Percentiles rank a stretch among this genome's conserved stretches.
phyloP scores from a whole-genome alignment of 2,888 invertebrate species.

The Oxycera nigricornis region DNA sequence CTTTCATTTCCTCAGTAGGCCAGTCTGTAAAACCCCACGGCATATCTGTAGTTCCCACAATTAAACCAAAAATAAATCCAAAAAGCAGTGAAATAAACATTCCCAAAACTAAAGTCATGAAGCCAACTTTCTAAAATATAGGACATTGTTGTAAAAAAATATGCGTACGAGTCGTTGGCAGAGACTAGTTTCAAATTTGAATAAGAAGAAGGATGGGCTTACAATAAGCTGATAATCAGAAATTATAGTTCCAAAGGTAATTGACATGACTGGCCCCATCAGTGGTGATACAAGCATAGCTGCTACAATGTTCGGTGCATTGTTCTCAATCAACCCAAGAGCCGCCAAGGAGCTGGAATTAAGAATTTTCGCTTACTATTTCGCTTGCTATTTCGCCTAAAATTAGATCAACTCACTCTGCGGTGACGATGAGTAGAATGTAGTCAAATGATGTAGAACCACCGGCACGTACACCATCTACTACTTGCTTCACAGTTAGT shows the following conservation, averaged over 20 bases:
- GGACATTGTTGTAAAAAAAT: slow-evolving; percentile 9
- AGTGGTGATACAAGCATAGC: slow-evolving; percentile 80
- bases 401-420: slow-evolving; percentile 70
- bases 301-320: slow-evolving; percentile 80
- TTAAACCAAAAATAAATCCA: slow-evolving; percentile 81
- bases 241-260: slow-evolving; percentile 83
- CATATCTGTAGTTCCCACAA: slow-evolving; percentile 75
- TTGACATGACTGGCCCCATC: slow-evolving; percentile 88
- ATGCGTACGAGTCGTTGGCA: neutral
- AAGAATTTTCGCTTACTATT: no score
- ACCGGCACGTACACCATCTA: slow-evolving; percentile 77
- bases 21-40: slow-evolving; percentile 79
- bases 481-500: slow-evolving; percentile 82
- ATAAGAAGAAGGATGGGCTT: slow-evolving; percentile 49
- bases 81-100: slow-evolving; percentile 77
- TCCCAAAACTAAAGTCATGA: slow-evolving; percentile 73
- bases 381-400: no score
- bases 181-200: neutral
- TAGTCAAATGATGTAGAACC: slow-evolving; percentile 85
- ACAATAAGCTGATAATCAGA: slow-evolving; percentile 71
- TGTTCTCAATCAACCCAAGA: slow-evolving; percentile 83
- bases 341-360: slow-evolving; percentile 76
- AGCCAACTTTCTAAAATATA: slow-evolving; percentile 68
- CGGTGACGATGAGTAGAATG: slow-evolving; percentile 78
- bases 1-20: slow-evolving; percentile 83